phyloP scores from a whole-genome alignment of 2,797 vertebrate species.

The Cirrhinus mrigala region DNA sequence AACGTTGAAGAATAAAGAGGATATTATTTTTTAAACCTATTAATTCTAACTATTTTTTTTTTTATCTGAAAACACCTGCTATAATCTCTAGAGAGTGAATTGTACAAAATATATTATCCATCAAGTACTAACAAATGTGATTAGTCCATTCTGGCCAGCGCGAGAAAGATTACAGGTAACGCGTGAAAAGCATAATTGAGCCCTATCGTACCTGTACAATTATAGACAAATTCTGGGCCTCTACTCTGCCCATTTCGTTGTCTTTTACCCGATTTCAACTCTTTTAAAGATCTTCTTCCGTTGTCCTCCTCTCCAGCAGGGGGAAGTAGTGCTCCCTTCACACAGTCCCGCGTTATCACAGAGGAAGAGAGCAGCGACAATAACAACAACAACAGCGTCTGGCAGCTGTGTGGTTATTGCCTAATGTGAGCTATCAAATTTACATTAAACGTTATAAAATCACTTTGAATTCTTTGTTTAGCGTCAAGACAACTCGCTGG shows the following conservation, averaged over 20 bases:
- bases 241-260: too few species aligned
- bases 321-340: neutral
- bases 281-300: too few species aligned
- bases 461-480: neutral
- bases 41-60: neutral
- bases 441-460: neutral
- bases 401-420: constrained; percentile 10
- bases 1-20: neutral
- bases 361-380: constrained; percentile 20
- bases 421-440: constrained; percentile 1
- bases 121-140: too few species aligned
- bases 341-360: neutral
- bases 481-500: neutral
- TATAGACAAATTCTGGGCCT: too few species aligned
- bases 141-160: too few species aligned
- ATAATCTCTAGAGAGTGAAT: too few species aligned
- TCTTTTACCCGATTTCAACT: too few species aligned
- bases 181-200: too few species aligned
- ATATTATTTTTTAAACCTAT: neutral
- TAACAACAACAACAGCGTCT: constrained; percentile 24
- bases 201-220: too few species aligned
- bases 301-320: neutral
- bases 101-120: too few species aligned
- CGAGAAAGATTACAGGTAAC: too few species aligned
- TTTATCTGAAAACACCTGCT: neutral